These are phyloP conservation scores for Argyresthia goedartella DNA, from an alignment of 2,888 invertebrate genomes.

Conservation along the genomic window DNA sequence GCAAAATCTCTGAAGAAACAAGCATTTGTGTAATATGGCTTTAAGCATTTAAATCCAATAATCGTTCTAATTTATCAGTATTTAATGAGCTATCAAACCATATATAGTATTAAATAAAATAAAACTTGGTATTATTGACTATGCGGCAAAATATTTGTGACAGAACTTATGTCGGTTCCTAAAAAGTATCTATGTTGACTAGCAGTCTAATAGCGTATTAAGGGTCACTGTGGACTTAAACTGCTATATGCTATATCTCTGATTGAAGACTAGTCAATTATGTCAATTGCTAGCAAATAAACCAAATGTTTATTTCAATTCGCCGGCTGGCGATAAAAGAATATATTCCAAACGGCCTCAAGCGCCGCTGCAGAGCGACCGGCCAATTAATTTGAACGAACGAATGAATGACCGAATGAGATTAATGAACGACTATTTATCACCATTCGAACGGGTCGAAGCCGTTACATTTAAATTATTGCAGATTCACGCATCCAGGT, in stretches of 20 bases:
- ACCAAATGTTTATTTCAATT: neutral
- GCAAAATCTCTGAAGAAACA: too few species aligned
- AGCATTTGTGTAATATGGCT: too few species aligned
- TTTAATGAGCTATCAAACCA: too few species aligned
- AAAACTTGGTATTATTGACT: too few species aligned
- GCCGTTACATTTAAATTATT: slow-evolving; percentile 56
- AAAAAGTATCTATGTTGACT: too few species aligned
- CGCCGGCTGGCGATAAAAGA: neutral
- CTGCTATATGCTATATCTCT: neutral
- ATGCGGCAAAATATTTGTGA: too few species aligned
- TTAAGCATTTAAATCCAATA: too few species aligned
- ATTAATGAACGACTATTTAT: slow-evolving; percentile 59
- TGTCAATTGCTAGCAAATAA: neutral
- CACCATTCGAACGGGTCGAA: slow-evolving; percentile 41
- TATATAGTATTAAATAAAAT: too few species aligned
- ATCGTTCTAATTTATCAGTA: too few species aligned
- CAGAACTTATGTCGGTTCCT: too few species aligned
- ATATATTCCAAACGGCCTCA: neutral
- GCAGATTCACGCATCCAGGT: slow-evolving; percentile 33
- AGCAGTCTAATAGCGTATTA: too few species aligned
- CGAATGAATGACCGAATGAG: slow-evolving; percentile 16
- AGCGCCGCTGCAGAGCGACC: neutral
- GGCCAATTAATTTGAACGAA: slow-evolving; percentile 46
- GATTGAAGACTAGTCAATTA: neutral
- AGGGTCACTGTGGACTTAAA: too few species aligned